A percentile compares a stretch with the other conserved stretches of the same genome.
Conservation (phyloP, 2,888 invertebrate species). For the Eucera pruinosa region DNA sequence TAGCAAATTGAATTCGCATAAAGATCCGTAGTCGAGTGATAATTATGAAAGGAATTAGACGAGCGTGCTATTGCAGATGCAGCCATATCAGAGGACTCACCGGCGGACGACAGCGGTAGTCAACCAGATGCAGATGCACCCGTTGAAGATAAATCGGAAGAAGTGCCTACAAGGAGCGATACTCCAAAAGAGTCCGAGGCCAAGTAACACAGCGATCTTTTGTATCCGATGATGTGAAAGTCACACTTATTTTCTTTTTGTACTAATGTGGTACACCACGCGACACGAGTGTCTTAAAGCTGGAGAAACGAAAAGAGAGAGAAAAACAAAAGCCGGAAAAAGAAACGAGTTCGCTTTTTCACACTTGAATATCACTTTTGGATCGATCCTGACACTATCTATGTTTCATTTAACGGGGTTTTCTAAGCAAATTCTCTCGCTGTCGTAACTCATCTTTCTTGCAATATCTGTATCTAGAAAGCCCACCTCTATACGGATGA, state of each 20-base stretch:
- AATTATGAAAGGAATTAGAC: conserved; percentile 13
- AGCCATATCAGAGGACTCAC: conserved; percentile 52
- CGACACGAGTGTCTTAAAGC: conserved; percentile 49
- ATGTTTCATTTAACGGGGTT: conserved; percentile 46
- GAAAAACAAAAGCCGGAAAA: no score
- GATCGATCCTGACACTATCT: conserved; percentile 44
- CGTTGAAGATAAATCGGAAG: conserved; percentile 54
- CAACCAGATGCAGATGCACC: conserved; percentile 60
- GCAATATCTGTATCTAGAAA: conserved; percentile 38
- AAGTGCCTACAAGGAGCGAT: conserved; percentile 71
- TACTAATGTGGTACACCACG: conserved; percentile 51
- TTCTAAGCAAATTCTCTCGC: conserved; percentile 42
- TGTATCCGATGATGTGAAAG: conserved; percentile 57
- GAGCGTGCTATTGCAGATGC: conserved; percentile 58
- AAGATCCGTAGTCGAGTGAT: no score
- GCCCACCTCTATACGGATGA: conserved; percentile 24
- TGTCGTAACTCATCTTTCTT: conserved; percentile 25
- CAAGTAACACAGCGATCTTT: conserved; percentile 75
- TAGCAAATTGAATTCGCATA: no score
- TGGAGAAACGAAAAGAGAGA: conserved; percentile 11
- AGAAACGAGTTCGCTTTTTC: conserved; percentile 36
- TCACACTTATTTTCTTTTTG: conserved; percentile 61
- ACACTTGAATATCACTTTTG: conserved; percentile 42
- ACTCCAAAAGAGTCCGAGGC: conserved; percentile 69
- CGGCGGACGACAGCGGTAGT: conserved; percentile 64